Evolutionary conservation across 2,797 vertebrate genomes (phyloP).

Genomic region (Tachyglossus aculeatus): DNA sequence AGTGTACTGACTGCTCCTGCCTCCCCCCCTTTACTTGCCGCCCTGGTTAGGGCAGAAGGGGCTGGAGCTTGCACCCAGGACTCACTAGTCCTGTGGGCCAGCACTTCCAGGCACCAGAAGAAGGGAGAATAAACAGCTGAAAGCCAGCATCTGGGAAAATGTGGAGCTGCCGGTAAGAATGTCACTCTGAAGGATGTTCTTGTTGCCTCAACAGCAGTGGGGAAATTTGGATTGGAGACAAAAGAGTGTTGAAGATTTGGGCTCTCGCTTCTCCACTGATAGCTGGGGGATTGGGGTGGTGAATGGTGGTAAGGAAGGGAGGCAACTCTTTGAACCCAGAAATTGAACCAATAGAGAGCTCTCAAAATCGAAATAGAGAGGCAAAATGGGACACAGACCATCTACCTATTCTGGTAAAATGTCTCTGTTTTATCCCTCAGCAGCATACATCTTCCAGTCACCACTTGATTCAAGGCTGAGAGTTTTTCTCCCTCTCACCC

Average conservation of each 20-base stretch:
- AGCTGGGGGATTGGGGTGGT: neutral
- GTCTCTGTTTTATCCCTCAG: neutral
- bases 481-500: conserved; percentile 25
- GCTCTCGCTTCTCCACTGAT: neutral
- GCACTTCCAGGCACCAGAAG: conserved; percentile 7
- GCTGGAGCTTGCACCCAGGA: conserved; percentile 6
- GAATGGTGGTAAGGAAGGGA: too few relatives aligned
- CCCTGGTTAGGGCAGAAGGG: conserved; percentile 51
- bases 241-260: neutral
- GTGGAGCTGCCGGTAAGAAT: conserved; percentile 75
- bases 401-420: neutral
- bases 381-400: neutral
- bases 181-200: too few relatives aligned
- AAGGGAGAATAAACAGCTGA: conserved; percentile 16
- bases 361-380: neutral
- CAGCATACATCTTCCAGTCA: neutral
- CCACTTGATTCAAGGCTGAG: conserved; percentile 9
- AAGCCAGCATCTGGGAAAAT: conserved; percentile 59
- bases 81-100: conserved; percentile 5
- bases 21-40: conserved; percentile 53
- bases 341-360: too few relatives aligned
- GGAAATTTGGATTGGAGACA: neutral
- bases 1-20: conserved; percentile 28
- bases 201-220: too few relatives aligned
- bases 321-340: too few relatives aligned